Conservation (phyloP, 2,113 vertebrate species). For the Ammodytes dubius region DNA sequence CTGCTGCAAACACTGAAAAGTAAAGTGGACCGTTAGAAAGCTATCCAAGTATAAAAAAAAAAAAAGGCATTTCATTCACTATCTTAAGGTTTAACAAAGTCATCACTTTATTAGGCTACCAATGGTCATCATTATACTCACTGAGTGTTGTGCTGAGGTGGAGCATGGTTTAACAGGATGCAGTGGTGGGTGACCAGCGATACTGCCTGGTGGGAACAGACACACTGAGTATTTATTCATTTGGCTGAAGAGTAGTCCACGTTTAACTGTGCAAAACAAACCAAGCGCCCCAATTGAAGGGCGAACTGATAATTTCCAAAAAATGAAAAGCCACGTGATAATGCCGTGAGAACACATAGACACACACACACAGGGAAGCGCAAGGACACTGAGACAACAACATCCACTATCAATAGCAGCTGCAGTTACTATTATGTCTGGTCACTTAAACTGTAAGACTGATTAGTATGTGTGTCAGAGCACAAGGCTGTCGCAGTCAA, state of each 20-base stretch:
- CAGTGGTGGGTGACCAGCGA: background rate
- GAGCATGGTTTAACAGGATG: constrained; percentile 22
- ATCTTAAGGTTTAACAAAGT: background rate
- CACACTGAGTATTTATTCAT: constrained; percentile 34
- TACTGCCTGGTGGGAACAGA: background rate
- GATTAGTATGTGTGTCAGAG: background rate
- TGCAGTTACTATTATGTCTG: background rate
- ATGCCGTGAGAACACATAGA: background rate
- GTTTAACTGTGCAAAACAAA: background rate
- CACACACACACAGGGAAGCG: background rate
- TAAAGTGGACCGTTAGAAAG: background rate
- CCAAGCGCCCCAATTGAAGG: constrained; percentile 2
- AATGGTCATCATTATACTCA: constrained; percentile 26
- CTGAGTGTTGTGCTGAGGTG: background rate
- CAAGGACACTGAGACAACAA: background rate
- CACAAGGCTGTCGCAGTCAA: background rate
- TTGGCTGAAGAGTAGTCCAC: background rate
- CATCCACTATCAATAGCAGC: background rate
- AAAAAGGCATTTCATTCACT: background rate
- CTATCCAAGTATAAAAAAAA: background rate
- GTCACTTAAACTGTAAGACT: background rate
- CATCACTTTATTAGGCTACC: background rate
- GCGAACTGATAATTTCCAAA: background rate
- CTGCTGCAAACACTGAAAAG: constrained; percentile 41
- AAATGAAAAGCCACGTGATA: background rate